phyloP scores from a whole-genome alignment of 1,140 invertebrate species.

The Neodiprion pinetum region DNA sequence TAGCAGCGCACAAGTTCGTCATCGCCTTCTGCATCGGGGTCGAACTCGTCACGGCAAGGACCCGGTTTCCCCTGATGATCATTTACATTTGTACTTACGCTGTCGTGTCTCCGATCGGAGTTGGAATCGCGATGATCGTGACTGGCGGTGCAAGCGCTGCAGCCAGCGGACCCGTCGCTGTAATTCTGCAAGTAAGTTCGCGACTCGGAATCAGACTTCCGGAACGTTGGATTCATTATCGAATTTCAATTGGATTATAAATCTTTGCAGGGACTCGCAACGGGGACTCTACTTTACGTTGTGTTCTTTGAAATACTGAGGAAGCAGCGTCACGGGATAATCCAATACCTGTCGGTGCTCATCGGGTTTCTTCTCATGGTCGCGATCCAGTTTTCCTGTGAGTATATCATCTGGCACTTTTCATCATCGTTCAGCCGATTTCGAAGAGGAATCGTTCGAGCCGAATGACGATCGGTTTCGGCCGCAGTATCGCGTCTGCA shows the following conservation, averaged over 20 bases:
- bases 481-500: no score
- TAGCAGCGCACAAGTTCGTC: slow-evolving; percentile 89
- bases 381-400: slow-evolving; percentile 53
- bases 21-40: slow-evolving; percentile 88
- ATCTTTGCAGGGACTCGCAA: slow-evolving; percentile 66
- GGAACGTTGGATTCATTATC: no score
- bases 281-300: slow-evolving; percentile 72
- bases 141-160: slow-evolving; percentile 66
- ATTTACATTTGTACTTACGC: slow-evolving; percentile 81
- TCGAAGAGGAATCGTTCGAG: no score
- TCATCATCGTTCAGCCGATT: no score
- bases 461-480: no score
- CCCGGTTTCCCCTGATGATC: slow-evolving; percentile 67
- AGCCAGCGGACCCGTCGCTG: slow-evolving; percentile 67
- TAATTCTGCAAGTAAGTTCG: slow-evolving; percentile 50
- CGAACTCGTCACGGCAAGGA: slow-evolving; percentile 75
- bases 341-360: slow-evolving; percentile 55
- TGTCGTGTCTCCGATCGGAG: slow-evolving; percentile 78
- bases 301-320: slow-evolving; percentile 75
- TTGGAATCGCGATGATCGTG: slow-evolving; percentile 73
- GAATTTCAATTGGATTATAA: no score
- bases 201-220: no score
- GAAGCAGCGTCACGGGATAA: slow-evolving; percentile 57
- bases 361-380: slow-evolving; percentile 58
- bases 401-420: slow-evolving; percentile 33